Conservation (phyloP, 2,888 invertebrate genomes). For the Nemapogon koenigi region DNA sequence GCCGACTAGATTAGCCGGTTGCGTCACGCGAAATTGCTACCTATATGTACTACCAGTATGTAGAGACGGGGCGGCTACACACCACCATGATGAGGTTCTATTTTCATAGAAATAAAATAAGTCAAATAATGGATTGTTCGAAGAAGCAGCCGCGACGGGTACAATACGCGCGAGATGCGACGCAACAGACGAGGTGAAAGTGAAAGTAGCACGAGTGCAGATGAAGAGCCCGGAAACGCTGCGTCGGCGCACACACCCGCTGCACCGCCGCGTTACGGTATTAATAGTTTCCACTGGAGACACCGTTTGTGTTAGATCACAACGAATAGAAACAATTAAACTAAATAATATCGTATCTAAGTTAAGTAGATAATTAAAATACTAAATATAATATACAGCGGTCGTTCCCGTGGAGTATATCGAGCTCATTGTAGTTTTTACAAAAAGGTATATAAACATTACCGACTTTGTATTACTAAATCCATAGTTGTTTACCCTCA, state of each 20-base stretch:
- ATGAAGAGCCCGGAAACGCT: constrained; percentile 53
- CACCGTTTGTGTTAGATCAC: not conserved
- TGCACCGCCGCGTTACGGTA: constrained; percentile 23
- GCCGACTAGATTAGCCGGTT: constrained; percentile 63
- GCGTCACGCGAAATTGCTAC: constrained; percentile 52
- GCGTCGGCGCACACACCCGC: constrained; percentile 27
- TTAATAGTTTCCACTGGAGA: not conserved
- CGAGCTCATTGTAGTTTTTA: not conserved
- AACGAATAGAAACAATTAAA: not conserved
- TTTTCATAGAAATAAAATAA: not conserved
- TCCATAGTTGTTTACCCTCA: constrained; percentile 54
- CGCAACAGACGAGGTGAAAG: constrained; percentile 46
- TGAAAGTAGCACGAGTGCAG: constrained; percentile 57
- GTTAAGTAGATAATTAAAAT: too few species aligned
- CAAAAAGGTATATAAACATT: constrained; percentile 29
- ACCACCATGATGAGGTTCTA: too few species aligned
- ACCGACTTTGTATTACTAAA: constrained; percentile 62
- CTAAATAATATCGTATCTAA: too few species aligned
- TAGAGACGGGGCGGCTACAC: too few species aligned
- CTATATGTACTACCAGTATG: too few species aligned
- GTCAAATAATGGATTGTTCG: not conserved
- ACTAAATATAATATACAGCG: too few species aligned
- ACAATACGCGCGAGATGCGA: constrained; percentile 2
- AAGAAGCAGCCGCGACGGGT: constrained; percentile 30
- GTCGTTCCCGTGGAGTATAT: too few species aligned